Conservation (phyloP, 2,888 invertebrate species). For the Agrotis exclamationis region DNA sequence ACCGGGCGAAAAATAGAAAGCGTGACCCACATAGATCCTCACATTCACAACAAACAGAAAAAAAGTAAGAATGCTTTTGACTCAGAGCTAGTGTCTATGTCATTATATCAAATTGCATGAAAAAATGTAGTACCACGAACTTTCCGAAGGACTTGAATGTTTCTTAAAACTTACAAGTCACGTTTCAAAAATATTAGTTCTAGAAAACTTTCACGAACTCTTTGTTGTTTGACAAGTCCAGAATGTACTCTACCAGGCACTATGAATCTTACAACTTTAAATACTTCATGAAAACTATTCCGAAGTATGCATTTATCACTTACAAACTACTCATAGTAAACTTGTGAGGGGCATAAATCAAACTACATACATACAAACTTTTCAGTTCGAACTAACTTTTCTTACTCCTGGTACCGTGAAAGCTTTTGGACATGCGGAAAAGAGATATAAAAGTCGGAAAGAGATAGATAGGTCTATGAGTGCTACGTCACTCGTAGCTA, state of each 20-base stretch:
- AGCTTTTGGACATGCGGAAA: constrained; percentile 49
- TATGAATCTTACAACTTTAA: constrained; percentile 12
- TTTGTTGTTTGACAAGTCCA: neutral
- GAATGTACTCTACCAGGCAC: neutral
- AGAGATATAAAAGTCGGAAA: constrained; percentile 63
- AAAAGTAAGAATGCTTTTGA: no score
- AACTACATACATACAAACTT: constrained; percentile 3
- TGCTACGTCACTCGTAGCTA: constrained; percentile 63
- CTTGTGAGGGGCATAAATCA: constrained; percentile 26
- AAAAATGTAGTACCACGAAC: no score
- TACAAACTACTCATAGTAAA: constrained; percentile 10
- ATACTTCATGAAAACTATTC: constrained; percentile 18
- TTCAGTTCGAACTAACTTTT: constrained; percentile 30
- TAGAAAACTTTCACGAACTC: no score
- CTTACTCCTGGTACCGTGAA: constrained; percentile 58
- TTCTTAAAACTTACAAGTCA: no score
- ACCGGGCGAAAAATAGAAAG: no score
- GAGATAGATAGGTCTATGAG: constrained; percentile 61
- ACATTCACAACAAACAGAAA: no score
- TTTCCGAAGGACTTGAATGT: no score
- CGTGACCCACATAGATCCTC: no score
- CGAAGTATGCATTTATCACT: constrained; percentile 33
- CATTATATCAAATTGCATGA: no score
- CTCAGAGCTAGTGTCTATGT: no score
- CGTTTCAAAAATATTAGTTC: no score